These are phyloP conservation scores for Drosophila yakuba DNA, from an alignment of 1,140 invertebrate genomes.

Conservation along the genomic window DNA sequence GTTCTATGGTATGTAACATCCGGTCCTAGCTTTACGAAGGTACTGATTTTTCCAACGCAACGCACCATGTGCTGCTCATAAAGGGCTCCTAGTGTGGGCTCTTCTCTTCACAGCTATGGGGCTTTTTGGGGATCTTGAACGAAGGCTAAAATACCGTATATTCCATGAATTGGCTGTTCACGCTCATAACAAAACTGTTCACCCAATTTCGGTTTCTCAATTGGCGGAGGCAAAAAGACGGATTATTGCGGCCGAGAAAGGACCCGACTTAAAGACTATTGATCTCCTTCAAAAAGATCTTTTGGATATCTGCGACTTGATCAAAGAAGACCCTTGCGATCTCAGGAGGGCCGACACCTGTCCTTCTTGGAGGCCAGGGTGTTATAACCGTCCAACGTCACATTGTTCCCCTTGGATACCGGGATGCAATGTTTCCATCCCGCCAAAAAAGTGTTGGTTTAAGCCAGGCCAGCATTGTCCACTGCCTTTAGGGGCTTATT, in stretches of 20 bases:
- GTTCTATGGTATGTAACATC: not conserved
- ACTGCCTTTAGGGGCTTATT: not conserved
- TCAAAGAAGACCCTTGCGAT: not conserved
- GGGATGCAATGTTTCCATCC: not conserved
- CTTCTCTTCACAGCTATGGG: not conserved
- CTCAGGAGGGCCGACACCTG: not conserved
- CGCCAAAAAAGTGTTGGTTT: not conserved
- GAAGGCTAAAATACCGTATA: not conserved
- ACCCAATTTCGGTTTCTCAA: not conserved
- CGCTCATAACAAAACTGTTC: not conserved
- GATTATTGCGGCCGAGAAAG: not conserved
- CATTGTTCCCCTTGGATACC: slow-evolving; percentile 1
- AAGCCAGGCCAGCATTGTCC: not conserved
- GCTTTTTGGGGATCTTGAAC: not conserved
- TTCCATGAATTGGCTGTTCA: slow-evolving; percentile 4
- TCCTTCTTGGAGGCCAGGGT: not conserved
- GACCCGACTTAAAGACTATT: not conserved
- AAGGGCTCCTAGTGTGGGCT: not conserved
- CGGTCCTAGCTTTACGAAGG: not conserved
- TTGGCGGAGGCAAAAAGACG: slow-evolving; percentile 1
- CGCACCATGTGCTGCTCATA: not conserved
- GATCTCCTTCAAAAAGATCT: not conserved
- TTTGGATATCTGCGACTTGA: not conserved
- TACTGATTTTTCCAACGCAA: not conserved
- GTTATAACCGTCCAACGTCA: not conserved